Conservation (phyloP, 2,113 vertebrate species). For the Antigone vipio region DNA sequence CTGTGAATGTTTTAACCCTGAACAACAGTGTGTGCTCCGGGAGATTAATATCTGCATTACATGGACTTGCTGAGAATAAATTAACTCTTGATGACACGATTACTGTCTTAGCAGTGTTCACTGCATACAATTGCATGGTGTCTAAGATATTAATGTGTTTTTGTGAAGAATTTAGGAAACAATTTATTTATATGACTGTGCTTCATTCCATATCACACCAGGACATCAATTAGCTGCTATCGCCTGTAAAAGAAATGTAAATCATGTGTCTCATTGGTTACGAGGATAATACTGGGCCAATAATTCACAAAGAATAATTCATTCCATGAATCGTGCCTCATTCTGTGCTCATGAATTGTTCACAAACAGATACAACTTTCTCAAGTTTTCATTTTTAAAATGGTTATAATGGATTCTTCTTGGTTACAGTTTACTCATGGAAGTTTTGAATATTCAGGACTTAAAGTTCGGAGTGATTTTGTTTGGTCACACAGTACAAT, state of each 20-base stretch:
- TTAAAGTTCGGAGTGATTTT: background rate
- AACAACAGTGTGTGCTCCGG: conserved; percentile 54
- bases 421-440: background rate
- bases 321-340: conserved; percentile 31
- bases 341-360: conserved; percentile 44
- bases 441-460: background rate
- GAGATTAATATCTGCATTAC: conserved; percentile 75
- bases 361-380: conserved; percentile 34
- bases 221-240: conserved; percentile 67
- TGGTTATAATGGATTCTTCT: background rate
- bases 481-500: background rate
- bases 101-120: conserved; percentile 68
- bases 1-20: conserved; percentile 58
- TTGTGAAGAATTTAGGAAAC: conserved; percentile 69
- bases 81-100: conserved; percentile 73
- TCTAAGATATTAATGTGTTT: conserved; percentile 71
- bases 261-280: conserved; percentile 62
- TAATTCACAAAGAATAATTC: conserved; percentile 68
- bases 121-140: conserved; percentile 65
- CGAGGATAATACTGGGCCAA: conserved; percentile 45
- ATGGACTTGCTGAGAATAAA: conserved; percentile 72
- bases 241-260: conserved; percentile 61
- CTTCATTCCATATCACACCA: conserved; percentile 69
- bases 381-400: conserved; percentile 42
- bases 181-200: conserved; percentile 64